Evolutionary conservation across 2,888 invertebrate genomes (phyloP), one percentile per base, ranked within the genome.

Genomic region (Galerucella nymphaeae): DNA sequence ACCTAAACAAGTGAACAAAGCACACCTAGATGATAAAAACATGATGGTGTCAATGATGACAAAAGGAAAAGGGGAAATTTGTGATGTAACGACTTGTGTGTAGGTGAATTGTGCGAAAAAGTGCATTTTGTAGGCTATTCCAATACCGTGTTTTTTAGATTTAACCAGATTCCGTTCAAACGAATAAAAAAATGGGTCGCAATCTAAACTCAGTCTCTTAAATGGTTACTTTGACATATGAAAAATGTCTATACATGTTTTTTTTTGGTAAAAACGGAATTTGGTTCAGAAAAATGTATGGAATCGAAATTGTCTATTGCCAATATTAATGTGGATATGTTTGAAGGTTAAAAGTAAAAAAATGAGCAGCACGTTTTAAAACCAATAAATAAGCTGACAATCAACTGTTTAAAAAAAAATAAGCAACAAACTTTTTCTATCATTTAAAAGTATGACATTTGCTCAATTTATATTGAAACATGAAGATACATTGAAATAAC

Each of bases 1-100:
- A 87, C 87, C 87, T 87, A 83, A 79, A 84, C 79, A 82, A 82
- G 80, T 76, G 76, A 76, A 80, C 65, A 80, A 79, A 81, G 77
- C 78, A 77, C 75, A 75, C 66, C 73, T 70, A 76, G 71, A 76
- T 77, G 70, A 75, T 69, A 71, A 75, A 38, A 64, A 71, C 55
- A 66, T 66, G 72, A 41, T 38, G 30, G 20, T 55, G 59, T 38
- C 23, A 48, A 67, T 66, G 72, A 57, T 62, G n/a, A 14, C 48
- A n/a, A 38, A 64, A 50, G 66, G 63, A 42, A 67, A n/a, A 41
- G 42, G n/a, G 16, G 66, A 45, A 61, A 58, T n/a, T 55, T 38
- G 48, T 66, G 41, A 71, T 50, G 59, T 18, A 30, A 67, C 61
- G 10, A 38, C 30, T 9, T 38, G 59, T 48, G 30, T 23, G 50